Evolutionary conservation across 2,113 vertebrate genomes (phyloP), one percentile per base, ranked within the genome.

Genomic region (Falco punctatus): DNA sequence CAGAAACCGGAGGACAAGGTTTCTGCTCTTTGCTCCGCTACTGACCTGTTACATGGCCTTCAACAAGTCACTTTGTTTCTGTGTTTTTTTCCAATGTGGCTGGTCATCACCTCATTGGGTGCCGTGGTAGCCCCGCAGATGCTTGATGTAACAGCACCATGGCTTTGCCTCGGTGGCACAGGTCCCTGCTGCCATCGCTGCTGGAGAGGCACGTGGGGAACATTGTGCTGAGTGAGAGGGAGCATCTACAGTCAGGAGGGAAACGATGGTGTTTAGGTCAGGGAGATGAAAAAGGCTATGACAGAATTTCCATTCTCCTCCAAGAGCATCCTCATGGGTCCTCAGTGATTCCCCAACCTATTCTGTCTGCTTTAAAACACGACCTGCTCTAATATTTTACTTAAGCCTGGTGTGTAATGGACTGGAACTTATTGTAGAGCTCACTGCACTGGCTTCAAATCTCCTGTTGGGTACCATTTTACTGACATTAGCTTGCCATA

Each of bases 401-500:
- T 96, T 94, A 89, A 92, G 78, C 57, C 30, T 67, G 71, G 65
- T 81, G 75, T 81, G 94, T 96, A 94, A 96, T 90, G 88, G 75
- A 16, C 67, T 94, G 86, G 86, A 96, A 86, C 85, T 96, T 81
- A 94, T 83, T 95, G 93, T 66, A 92, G 90, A 92, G 81, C 86
- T 95, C 82, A 81, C 88, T 74, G 69, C 88, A 59, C 67, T 71
- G 74, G 75, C 75, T 81, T 86, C 88, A 82, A 83, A 32, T 88
- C 86, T 94, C 88, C 95, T 94, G 67, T 90, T 96, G 92, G 96
- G 90, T 90, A 94, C 90, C 93, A 90, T 96, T 93, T 96, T 81
- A 73, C 80, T 83, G 92, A 35, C 80, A 88, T 97, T 92, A 90
- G 42, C 84, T 93, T 85, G 87, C 92, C 58, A 58, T 66, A 73